A percentile compares a stretch with the other conserved stretches of the same genome.
These are phyloP conservation scores for Apodemus speciosus DNA, from an alignment of 2,113 vertebrate species.

Conservation along the genomic window DNA sequence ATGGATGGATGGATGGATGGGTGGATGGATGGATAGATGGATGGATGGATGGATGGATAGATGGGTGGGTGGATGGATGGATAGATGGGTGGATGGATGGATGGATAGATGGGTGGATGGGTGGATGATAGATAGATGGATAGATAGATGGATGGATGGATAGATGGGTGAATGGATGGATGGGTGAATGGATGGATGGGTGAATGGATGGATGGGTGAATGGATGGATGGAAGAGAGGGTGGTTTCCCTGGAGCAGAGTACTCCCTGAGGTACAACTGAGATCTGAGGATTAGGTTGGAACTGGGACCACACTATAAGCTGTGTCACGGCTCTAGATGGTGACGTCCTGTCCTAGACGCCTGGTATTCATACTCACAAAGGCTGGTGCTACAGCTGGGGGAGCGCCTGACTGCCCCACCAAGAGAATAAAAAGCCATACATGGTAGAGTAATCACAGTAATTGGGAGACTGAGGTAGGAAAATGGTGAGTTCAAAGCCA, in stretches of 20 bases:
- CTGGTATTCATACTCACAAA: not conserved
- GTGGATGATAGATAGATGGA: no score
- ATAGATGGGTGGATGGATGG: no score
- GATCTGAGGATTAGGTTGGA: not conserved
- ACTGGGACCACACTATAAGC: not conserved
- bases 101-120: no score
- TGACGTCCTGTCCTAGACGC: not conserved
- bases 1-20: no score
- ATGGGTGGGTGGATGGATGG: no score
- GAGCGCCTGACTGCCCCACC: not conserved
- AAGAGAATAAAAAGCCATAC: not conserved
- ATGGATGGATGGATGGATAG: no score
- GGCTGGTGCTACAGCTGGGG: not conserved
- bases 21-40: no score
- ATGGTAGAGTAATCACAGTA: not conserved
- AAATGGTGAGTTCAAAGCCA: not conserved
- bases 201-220: no score
- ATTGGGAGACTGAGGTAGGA: not conserved
- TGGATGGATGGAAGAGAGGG: not conserved
- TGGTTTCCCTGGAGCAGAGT: not conserved
- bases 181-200: no score
- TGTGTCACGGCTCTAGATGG: no score
- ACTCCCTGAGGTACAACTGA: fast-evolving
- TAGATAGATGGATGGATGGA: no score
- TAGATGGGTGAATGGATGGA: no score